phyloP scores from a whole-genome alignment of 64 coral and sea anemone species.

The Trachythela sp. region DNA sequence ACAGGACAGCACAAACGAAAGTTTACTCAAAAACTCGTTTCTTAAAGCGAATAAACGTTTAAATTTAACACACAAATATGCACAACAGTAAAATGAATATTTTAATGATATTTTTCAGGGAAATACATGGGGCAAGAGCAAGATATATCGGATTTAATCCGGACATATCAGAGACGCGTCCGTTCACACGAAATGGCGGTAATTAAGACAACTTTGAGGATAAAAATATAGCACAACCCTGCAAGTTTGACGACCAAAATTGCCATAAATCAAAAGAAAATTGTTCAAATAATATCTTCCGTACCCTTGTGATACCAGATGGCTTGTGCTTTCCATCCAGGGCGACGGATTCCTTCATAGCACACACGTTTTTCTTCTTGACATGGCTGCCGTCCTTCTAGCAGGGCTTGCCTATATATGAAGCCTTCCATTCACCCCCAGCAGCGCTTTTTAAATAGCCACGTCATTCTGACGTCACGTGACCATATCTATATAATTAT shows the following conservation, averaged over 20 bases:
- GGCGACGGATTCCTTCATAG: conserved; percentile 74
- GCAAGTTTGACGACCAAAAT: conserved; percentile 62
- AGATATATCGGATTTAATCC: background rate
- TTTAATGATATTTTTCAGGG: background rate
- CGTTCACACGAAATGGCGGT: background rate
- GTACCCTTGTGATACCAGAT: conserved; percentile 99
- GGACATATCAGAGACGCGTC: background rate
- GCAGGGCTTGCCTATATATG: conserved; percentile 24
- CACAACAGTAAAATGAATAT: background rate
- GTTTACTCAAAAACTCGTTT: background rate
- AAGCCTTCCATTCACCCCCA: conserved; percentile 23
- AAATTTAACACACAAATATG: background rate
- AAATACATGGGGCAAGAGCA: background rate
- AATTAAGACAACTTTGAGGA: conserved; percentile 74
- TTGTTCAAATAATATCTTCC: conserved; percentile 69
- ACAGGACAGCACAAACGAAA: conserved; percentile 28
- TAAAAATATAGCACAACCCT: conserved; percentile 68
- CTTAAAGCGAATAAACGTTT: background rate
- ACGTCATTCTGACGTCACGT: conserved; percentile 2
- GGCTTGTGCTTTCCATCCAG: conserved; percentile 99
- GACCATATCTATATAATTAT: background rate
- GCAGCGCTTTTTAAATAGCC: background rate
- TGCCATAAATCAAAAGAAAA: conserved; percentile 42
- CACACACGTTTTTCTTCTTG: conserved; percentile 48
- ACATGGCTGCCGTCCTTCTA: background rate